Evolutionary conservation across 2,888 invertebrate species (phyloP).

Genomic region (Saturnia pavonia): DNA sequence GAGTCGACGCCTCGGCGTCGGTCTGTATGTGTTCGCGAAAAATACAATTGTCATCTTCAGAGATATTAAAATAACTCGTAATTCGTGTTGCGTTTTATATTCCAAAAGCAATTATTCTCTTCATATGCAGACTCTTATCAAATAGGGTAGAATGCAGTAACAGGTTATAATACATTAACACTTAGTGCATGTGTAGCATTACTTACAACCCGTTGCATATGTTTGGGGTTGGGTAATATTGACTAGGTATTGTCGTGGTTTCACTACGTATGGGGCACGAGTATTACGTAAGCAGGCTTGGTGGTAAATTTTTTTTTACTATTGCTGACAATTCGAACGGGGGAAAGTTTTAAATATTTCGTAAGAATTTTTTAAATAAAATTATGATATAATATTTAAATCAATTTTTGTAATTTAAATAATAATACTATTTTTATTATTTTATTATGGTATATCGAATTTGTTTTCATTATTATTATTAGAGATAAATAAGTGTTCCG

Average conservation of each 20-base stretch:
- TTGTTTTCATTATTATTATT: too few species aligned
- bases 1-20: slow-evolving; percentile 72
- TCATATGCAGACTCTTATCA: neutral
- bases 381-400: too few species aligned
- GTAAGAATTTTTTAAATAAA: too few species aligned
- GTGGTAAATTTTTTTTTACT: too few species aligned
- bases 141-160: neutral
- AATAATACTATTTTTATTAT: too few species aligned
- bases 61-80: slow-evolving; percentile 75
- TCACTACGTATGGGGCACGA: neutral
- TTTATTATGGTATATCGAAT: too few species aligned
- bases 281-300: too few species aligned
- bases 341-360: too few species aligned
- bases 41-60: slow-evolving; percentile 80
- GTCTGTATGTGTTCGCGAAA: slow-evolving; percentile 70
- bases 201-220: neutral
- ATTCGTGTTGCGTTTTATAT: slow-evolving; percentile 74
- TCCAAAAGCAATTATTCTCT: slow-evolving; percentile 61
- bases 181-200: neutral
- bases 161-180: neutral
- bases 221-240: neutral
- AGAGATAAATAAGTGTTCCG: too few species aligned
- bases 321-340: too few species aligned
- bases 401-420: too few species aligned
- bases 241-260: neutral